A percentile compares a stretch with the other conserved stretches of the same genome.
Evolutionary conservation across 1,140 invertebrate species (phyloP).

Genomic region (Saccostrea glomerata): DNA sequence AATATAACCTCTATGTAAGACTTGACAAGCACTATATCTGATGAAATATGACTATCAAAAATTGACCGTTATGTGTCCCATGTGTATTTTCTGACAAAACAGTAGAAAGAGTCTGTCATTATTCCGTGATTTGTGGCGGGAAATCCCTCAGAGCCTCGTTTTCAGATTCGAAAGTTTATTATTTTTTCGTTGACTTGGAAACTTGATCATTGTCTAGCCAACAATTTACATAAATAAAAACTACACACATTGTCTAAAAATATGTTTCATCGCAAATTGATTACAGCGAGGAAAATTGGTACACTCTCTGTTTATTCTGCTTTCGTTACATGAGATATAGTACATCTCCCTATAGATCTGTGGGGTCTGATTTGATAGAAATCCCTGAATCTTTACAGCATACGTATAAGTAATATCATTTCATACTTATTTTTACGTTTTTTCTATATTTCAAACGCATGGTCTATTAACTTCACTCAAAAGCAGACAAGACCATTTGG

Average conservation of each 20-base stretch:
- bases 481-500: too few relatives aligned
- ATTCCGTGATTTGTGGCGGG: constrained; percentile 22
- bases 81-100: constrained; percentile 24
- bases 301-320: too few relatives aligned
- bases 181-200: background rate
- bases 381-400: too few relatives aligned
- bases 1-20: background rate
- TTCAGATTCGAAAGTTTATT: background rate
- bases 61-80: background rate
- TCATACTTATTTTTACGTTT: too few relatives aligned
- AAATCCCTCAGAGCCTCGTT: background rate
- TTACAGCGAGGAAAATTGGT: background rate
- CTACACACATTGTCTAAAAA: background rate
- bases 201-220: constrained; percentile 15
- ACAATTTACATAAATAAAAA: background rate
- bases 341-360: too few relatives aligned
- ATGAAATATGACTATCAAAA: constrained; percentile 8
- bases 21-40: background rate
- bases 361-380: too few relatives aligned
- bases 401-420: too few relatives aligned
- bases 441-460: too few relatives aligned
- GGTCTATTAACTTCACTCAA: too few relatives aligned
- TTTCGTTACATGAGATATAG: too few relatives aligned
- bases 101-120: constrained; percentile 3
- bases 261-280: background rate